Evolutionary conservation across 2,113 vertebrate genomes (phyloP).

Genomic region (Ptilorrhoa leucosticta): DNA sequence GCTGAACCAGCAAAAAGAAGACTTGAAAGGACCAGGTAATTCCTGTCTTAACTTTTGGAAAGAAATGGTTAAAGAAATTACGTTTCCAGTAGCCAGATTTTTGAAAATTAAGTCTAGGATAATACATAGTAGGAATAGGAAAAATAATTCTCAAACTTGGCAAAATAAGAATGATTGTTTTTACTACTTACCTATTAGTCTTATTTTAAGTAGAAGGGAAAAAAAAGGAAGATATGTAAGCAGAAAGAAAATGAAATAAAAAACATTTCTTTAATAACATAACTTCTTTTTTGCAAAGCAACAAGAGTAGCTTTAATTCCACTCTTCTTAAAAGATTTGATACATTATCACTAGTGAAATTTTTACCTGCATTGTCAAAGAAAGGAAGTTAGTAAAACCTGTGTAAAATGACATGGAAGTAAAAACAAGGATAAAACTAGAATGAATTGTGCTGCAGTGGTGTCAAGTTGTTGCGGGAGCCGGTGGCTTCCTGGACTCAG

Average conservation of each 20-base stretch:
- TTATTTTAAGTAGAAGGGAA: neutral
- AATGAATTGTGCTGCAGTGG: neutral
- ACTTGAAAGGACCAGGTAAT: neutral
- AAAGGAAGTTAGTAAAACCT: neutral
- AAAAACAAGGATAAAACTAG: neutral
- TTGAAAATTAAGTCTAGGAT: neutral
- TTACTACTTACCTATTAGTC: neutral
- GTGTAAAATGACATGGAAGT: neutral
- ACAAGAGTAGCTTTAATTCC: neutral
- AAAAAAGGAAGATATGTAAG: neutral
- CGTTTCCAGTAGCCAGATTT: neutral
- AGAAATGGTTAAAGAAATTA: neutral
- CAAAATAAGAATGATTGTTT: neutral
- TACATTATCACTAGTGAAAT: neutral
- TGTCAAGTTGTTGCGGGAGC: fast-evolving
- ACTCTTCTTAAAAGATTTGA: neutral
- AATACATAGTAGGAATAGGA: neutral
- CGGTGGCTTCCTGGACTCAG: fast-evolving
- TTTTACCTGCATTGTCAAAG: neutral
- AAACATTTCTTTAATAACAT: neutral
- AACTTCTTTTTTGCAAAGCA: neutral
- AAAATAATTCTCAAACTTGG: neutral
- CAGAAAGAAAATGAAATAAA: neutral
- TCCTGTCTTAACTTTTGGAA: neutral
- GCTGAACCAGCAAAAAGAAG: neutral